Evolutionary conservation across 2,797 vertebrate genomes (phyloP).

Genomic region (Rhadinocentrus ornatus): DNA sequence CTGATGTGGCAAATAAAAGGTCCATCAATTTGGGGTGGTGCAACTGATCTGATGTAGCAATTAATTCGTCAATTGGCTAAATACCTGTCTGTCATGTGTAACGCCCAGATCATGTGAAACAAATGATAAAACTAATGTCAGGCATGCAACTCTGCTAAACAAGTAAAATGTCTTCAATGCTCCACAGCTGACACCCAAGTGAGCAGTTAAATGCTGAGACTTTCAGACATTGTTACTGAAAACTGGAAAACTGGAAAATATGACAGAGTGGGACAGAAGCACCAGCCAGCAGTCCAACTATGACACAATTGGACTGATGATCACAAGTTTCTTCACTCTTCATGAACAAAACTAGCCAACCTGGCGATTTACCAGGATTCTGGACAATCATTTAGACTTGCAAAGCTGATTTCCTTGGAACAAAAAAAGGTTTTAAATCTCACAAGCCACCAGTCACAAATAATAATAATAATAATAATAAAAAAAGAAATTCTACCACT

Average conservation of each 20-base stretch:
- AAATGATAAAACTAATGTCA: neutral
- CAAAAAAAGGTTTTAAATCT: neutral
- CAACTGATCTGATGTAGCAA: too few species aligned
- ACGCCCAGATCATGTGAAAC: neutral
- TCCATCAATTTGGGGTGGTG: too few species aligned
- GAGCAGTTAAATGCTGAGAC: slow-evolving; percentile 3
- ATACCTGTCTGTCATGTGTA: neutral
- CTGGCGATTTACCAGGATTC: slow-evolving; percentile 32
- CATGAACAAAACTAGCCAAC: slow-evolving; percentile 39
- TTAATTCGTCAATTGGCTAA: too few species aligned
- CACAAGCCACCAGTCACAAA: slow-evolving; percentile 5
- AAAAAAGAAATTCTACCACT: neutral
- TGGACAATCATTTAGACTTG: slow-evolving; percentile 45
- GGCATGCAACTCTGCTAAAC: slow-evolving; percentile 12
- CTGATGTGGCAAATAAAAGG: too few species aligned
- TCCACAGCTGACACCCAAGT: slow-evolving; percentile 15
- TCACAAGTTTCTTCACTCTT: slow-evolving; percentile 56
- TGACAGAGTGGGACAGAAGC: slow-evolving; percentile 22
- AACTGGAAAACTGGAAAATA: slow-evolving; percentile 10
- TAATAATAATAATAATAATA: too few species aligned
- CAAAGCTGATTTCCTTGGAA: neutral
- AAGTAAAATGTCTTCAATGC: slow-evolving; percentile 21
- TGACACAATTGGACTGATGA: slow-evolving; percentile 32
- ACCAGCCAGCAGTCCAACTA: slow-evolving; percentile 20
- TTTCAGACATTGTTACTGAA: slow-evolving; percentile 17